Base-by-base conservation (phyloP, 2,888 invertebrate genomes). In the Pseudolycoriella hygida region DNA sequence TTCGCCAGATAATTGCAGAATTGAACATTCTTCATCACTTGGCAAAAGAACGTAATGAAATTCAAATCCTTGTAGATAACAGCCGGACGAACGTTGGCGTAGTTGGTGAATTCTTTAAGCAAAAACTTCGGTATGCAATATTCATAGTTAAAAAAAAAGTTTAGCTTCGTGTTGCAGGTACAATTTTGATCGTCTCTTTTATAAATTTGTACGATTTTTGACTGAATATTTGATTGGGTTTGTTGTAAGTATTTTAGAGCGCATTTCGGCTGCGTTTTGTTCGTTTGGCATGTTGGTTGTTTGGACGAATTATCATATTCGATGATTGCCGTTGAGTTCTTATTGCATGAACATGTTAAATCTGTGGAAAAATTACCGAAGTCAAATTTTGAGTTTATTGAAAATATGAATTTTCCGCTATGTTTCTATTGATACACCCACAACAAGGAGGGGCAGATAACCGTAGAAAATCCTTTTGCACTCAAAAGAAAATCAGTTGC, bases 1-100 rank as follows among this genome's bases (percentile, higher is more conserved):
- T 81, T 80, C 2, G 76, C 74, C 47, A 83, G 60, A 48, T 72
- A 66, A 59, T 80, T 75, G 54, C 82, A 82, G 10, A 77, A 73
- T 14, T 67, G 70, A 44, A 60, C 59, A 53, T 66, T 66, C 56
- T 67, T 55, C 34, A 69, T 48, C 1, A 56, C 51, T 50, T 61
- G 52, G 17, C 66, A 66, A 47, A 64, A 62, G 50, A 66, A 64
- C 6, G 57, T 57, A 20, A 62, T 55, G 45, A 60, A 62, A 51
- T 61, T 63, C 0, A 66, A 53, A 32, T 64, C 57, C 0, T 47
- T 53, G 12, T 43, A 34, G 12, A 34, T 12, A 4, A 44, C 5
- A 20, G 14, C 18, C 44, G 32, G 30, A 20, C 25, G 20, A 39
- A 39, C 8, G 12, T 18, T 20, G 14, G 19, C 15, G 14, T 39